phyloP scores from a whole-genome alignment of 2,113 vertebrate species.

The Aphyosemion australe region DNA sequence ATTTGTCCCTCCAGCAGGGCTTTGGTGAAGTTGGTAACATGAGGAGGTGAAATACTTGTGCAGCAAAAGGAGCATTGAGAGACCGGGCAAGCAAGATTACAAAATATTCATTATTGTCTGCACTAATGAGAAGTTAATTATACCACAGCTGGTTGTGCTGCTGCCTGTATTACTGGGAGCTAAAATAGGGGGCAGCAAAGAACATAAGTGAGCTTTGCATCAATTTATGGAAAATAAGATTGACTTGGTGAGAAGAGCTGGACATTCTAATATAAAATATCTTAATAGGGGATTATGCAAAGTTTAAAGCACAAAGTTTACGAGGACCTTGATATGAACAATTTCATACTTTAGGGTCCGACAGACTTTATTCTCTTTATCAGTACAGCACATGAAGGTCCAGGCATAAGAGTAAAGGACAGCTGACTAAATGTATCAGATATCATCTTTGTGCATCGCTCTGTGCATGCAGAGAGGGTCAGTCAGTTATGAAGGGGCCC shows the following conservation, averaged over 20 bases:
- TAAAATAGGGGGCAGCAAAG: slow-evolving; percentile 58
- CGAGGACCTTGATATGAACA: too few relatives aligned
- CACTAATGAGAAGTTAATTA: slow-evolving; percentile 75
- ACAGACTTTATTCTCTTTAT: neutral
- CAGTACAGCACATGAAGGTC: neutral
- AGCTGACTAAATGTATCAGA: slow-evolving; percentile 12
- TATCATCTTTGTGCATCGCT: slow-evolving; percentile 26
- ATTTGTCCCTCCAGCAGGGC: slow-evolving; percentile 37
- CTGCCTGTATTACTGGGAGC: slow-evolving; percentile 50
- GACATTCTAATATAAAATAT: neutral
- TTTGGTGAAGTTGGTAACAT: slow-evolving; percentile 2
- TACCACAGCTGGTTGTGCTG: slow-evolving; percentile 52
- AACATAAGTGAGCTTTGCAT: neutral
- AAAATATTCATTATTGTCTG: slow-evolving; percentile 59
- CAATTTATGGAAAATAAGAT: neutral
- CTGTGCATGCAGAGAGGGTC: slow-evolving; percentile 10
- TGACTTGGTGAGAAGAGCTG: neutral
- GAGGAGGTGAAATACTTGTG: slow-evolving; percentile 6
- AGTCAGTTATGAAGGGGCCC: slow-evolving; percentile 35
- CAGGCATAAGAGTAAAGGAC: slow-evolving; percentile 6
- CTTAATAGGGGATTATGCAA: too few relatives aligned
- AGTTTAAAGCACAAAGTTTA: too few relatives aligned
- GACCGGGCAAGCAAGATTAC: slow-evolving; percentile 37
- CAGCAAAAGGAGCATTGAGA: slow-evolving; percentile 4
- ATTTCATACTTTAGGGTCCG: too few relatives aligned